A percentile compares a stretch with the other conserved stretches of the same genome.
These are phyloP conservation scores for Umimayanthus kanabou DNA, from an alignment of 92 coral and sea anemone species.

Conservation along the genomic window DNA sequence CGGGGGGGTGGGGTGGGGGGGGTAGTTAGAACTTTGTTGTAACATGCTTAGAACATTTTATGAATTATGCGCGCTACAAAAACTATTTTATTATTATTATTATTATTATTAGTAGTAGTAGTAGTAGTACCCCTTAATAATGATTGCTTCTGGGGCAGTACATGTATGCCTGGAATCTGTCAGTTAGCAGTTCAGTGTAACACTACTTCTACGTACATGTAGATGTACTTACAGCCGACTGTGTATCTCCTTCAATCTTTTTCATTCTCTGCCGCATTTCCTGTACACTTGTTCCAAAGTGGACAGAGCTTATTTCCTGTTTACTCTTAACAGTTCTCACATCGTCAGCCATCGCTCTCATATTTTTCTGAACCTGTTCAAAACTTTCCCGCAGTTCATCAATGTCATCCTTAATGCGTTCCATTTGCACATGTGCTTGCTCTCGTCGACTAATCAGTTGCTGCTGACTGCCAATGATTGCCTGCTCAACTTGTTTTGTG, in stretches of 20 bases:
- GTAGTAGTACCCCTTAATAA: too few species aligned
- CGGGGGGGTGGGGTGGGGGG: too few species aligned
- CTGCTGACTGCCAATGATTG: conserved; percentile 93
- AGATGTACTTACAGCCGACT: conserved; percentile 78
- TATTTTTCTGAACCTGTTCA: conserved; percentile 87
- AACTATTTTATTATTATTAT: too few species aligned
- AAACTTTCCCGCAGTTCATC: conserved; percentile 82
- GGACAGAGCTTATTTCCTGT: conserved; percentile 84
- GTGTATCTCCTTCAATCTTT: conserved; percentile 85
- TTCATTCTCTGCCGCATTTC: conserved; percentile 92
- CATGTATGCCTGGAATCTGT: too few species aligned
- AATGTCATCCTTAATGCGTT: conserved; percentile 83
- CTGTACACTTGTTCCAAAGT: conserved; percentile 86
- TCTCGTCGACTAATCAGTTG: conserved; percentile 85
- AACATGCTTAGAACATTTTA: too few species aligned
- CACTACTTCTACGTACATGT: not conserved
- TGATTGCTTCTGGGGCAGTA: too few species aligned
- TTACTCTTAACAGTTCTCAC: conserved; percentile 84
- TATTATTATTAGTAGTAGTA: too few species aligned
- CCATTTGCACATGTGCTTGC: conserved; percentile 84
- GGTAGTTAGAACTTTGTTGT: too few species aligned
- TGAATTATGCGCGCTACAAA: too few species aligned
- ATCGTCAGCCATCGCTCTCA: conserved; percentile 85
- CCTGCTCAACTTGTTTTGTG: conserved; percentile 97
- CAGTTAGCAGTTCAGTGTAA: too few species aligned